Base-by-base conservation (phyloP, 1,140 invertebrate genomes). In the Drosophila novamexicana region DNA sequence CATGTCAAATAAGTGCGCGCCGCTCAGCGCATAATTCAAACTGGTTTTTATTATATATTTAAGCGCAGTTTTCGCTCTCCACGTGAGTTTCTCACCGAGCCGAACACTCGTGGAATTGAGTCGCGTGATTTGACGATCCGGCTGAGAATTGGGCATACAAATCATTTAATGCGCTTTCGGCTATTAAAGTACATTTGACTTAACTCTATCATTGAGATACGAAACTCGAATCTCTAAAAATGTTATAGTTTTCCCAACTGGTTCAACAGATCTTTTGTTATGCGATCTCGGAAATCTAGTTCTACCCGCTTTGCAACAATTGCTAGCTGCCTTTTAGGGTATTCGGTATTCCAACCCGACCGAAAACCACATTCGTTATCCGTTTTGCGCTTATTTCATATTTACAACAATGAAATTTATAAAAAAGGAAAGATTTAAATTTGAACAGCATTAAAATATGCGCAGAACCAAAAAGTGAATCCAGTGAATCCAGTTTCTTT, bases 11-110 rank as follows among this genome's bases (percentile, higher is more conserved):
- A 83, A 79, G 80, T 75, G 75, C 75, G 77, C 65, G 22, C 58
- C 59, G 64, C 66, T 74, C 58, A 50, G 53, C 74, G 71, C 79
- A 81, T 75, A 81, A 69, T 81, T 83, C 63, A 81, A 82, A 82
- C 79, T 64, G 72, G 81, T 83, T 83, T 79, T 81, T 36, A 66
- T 66, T 36, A 66, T 66, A 57, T 75, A 77, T 67, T 49, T 66
- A 49, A 49, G 57, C 44, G 50, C 53, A 45, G 45, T 66, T 72
- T 53, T 57, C 29, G 52, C 45, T 61, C 62, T 67, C 56, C 64
- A 72, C 69, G 69, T 72, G 69, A 72, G 62, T 22, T 57, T 50
- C 52, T 16, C 53, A 16, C 18, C 22, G 44, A 50, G 39, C 50
- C 9, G 36, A 12, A 39, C 57, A 10, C 29, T 36, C 29, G 12